A percentile compares a stretch with the other conserved stretches of the same genome.
Conservation (phyloP, 2,113 vertebrate species). For the Euleptes europaea region DNA sequence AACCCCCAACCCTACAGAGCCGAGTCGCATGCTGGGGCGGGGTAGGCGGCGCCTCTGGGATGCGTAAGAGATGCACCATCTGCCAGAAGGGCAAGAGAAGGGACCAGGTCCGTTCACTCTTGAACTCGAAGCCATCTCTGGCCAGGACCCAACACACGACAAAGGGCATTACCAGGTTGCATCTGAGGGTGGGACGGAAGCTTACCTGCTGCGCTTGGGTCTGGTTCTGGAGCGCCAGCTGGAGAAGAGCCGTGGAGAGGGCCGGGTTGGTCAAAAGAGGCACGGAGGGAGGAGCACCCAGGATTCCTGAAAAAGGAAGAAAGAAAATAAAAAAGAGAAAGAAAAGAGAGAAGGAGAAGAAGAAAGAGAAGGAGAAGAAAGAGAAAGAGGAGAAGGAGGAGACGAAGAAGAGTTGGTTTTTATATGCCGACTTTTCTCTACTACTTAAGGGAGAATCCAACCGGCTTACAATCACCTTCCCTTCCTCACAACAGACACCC, state of each 20-base stretch:
- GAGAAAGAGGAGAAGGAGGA: no score
- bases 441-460: no score
- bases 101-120: background rate
- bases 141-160: background rate
- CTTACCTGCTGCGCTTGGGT: conserved; percentile 86
- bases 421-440: no score
- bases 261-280: conserved; percentile 83
- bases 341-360: no score
- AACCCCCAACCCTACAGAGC: background rate
- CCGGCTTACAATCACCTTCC: no score
- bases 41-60: background rate
- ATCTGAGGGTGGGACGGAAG: background rate
- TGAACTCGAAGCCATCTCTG: background rate
- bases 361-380: no score
- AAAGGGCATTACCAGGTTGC: no score
- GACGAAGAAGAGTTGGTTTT: no score
- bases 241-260: conserved; percentile 85
- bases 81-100: background rate
- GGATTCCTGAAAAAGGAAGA: conserved; percentile 80
- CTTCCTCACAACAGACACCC: no score
- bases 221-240: conserved; percentile 88
- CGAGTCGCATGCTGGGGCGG: background rate
- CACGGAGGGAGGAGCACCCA: conserved; percentile 83
- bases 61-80: background rate
- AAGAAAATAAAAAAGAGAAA: no score